Evolutionary conservation across 2,888 invertebrate genomes (phyloP), one percentile per base, ranked within the genome.

Genomic region (Zaprionus obscuricornis): DNA sequence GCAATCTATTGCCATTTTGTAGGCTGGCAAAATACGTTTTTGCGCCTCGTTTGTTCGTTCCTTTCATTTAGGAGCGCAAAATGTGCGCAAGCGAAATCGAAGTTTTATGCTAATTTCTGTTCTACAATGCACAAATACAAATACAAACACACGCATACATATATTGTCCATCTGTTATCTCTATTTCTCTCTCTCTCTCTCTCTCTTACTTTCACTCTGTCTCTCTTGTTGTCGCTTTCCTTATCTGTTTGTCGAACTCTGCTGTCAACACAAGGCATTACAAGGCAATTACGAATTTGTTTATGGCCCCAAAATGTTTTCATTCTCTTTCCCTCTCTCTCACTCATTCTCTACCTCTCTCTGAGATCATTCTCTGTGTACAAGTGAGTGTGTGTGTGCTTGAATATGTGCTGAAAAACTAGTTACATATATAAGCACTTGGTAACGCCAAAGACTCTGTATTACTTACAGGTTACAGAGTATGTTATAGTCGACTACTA

Each of bases 251-350:
- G 85, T 83, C 85, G 66, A 57, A 69, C 64, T 72, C 63, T n/a
- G n/a, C 85, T 82, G 81, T 85, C 81, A 82, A 82, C 81, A 82
- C 82, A 70, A 59, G 78, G 86, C 78, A 86, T 82, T 82, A 86
- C 85, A 86, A 71, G 86, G 82, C 86, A 82, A 82, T 82, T 82
- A 86, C 78, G 71, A 71, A 81, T 84, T 86, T 85, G 81, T 82
- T 82, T 82, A 82, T 85, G 77, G 84, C 63, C 43, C 36, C 29
- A 50, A 64, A 63, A 59, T 71, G 72, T 51, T 26, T 49, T 54
- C 57, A n/a, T n/a, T n/a, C n/a, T n/a, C n/a, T n/a, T n/a, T n/a
- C n/a, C n/a, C n/a, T n/a, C n/a, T n/a, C n/a, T n/a, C n/a, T n/a
- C n/a, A n/a, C n/a, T 42, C 17, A 29, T 40, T 40, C 33, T 66